phyloP scores from a whole-genome alignment of 2,888 invertebrate genomes.

The Imbricaverruca yamaguchii region DNA sequence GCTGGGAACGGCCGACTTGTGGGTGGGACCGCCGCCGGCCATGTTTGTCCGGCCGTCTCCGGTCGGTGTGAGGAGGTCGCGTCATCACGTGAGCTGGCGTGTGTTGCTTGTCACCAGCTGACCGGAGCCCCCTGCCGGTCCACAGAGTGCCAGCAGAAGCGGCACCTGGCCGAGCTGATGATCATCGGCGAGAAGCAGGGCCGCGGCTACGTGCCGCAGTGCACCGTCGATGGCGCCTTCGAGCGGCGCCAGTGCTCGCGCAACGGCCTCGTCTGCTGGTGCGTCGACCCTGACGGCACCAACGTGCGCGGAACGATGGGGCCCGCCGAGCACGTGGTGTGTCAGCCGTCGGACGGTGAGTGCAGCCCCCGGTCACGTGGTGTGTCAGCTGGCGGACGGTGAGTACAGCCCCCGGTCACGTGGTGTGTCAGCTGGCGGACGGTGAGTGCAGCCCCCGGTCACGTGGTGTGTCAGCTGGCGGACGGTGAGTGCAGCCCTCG shows the following conservation, averaged over 20 bases:
- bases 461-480: no score
- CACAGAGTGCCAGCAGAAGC: constrained; percentile 63
- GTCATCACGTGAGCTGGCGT: no score
- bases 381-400: no score
- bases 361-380: no score
- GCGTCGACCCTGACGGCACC: constrained; percentile 67
- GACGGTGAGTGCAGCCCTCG: no score
- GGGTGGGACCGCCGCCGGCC: no score
- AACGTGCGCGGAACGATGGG: constrained; percentile 74
- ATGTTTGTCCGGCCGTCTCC: no score
- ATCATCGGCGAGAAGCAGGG: constrained; percentile 70
- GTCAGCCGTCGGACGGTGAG: constrained; percentile 43
- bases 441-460: constrained; percentile 21
- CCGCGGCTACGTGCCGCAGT: constrained; percentile 75
- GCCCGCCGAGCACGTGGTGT: constrained; percentile 59
- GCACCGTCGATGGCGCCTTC: constrained; percentile 58
- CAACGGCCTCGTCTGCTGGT: constrained; percentile 81
- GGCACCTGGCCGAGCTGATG: constrained; percentile 65
- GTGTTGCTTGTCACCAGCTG: no score
- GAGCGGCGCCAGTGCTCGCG: constrained; percentile 69
- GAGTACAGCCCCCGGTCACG: constrained; percentile 50
- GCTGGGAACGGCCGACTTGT: no score
- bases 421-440: constrained; percentile 52
- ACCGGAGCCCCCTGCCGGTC: background rate
- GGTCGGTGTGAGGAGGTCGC: no score